Evolutionary conservation across 2,888 invertebrate genomes (phyloP).

Genomic region (Lithophane semibrunnea): DNA sequence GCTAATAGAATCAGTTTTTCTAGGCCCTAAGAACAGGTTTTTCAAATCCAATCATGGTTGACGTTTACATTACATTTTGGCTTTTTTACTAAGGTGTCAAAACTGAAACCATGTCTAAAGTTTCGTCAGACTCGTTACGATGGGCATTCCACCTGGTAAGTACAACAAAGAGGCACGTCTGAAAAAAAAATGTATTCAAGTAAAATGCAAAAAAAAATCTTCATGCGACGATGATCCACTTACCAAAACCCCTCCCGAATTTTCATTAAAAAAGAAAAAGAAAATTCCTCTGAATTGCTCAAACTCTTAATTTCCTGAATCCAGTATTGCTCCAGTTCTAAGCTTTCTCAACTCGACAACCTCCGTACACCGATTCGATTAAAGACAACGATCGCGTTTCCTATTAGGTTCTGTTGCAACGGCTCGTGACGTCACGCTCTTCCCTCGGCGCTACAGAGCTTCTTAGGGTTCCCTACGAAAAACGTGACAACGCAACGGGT

Average conservation of each 20-base stretch:
- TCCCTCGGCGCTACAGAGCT: constrained; percentile 63
- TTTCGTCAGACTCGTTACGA: neutral
- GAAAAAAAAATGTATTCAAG: neutral
- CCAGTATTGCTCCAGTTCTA: constrained; percentile 59
- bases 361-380: constrained; percentile 80
- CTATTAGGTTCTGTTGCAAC: constrained; percentile 84
- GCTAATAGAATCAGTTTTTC: neutral
- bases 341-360: constrained; percentile 62
- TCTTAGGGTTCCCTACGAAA: constrained; percentile 33
- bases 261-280: constrained; percentile 27
- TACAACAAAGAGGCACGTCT: no score
- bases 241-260: neutral
- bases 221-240: constrained; percentile 18
- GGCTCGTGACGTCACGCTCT: constrained; percentile 80
- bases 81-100: neutral
- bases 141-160: neutral
- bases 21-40: neutral
- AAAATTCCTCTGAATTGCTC: constrained; percentile 29
- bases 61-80: no score
- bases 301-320: constrained; percentile 58
- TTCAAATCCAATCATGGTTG: no score
- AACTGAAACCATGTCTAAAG: neutral
- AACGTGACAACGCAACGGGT: neutral
- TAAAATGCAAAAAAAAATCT: neutral
- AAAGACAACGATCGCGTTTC: constrained; percentile 86